Evolutionary conservation across 2,888 invertebrate genomes (phyloP), one percentile per base, ranked within the genome.

Genomic region (Diarsia mendica): DNA sequence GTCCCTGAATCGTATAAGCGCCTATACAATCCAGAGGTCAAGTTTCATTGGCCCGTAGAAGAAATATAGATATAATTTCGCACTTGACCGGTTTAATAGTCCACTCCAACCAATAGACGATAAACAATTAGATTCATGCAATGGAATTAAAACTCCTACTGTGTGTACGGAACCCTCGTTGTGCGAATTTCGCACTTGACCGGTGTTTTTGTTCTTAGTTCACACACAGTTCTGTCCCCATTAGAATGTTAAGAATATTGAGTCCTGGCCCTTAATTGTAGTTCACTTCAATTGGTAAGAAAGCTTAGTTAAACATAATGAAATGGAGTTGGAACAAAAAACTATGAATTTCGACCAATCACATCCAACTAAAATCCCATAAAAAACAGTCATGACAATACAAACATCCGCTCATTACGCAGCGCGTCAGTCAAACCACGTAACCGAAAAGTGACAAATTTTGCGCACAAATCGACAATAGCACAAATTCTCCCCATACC

Each of bases 391-490:
- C 28, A 39, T 39, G 4, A 15, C 11, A 20, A 4, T 15, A 2
- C 28, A 55, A 63, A 73, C 13, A n/a, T 13, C 11, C 15, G n/a
- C 33, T 46, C 11, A 58, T 23, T 20, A 72, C 44, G 33, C n/a
- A 60, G 28, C 33, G 15, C 8, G 15, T 53, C 51, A n/a, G 28
- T 53, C 58, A 83, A 70, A 70, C 53, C 58, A 48, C 53, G 39
- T 60, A 33, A 44, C 44, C n/a, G 15, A 81, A 84, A 84, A 81
- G 39, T 84, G 64, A 55, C 65, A 79, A 75, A 79, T 81, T 78
- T 70, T n/a, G n/a, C 46, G 67, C 44, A 69, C 69, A 76, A 75
- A 75, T 69, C 72, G 51, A 73, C 70, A 72, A 69, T 77, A 75
- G 60, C n/a, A 53, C 39, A 49, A 60, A 60, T 77, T 60, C 44